Evolutionary conservation across 2,113 vertebrate genomes (phyloP), one percentile per base, ranked within the genome.

Genomic region (Poecilia latipinna): DNA sequence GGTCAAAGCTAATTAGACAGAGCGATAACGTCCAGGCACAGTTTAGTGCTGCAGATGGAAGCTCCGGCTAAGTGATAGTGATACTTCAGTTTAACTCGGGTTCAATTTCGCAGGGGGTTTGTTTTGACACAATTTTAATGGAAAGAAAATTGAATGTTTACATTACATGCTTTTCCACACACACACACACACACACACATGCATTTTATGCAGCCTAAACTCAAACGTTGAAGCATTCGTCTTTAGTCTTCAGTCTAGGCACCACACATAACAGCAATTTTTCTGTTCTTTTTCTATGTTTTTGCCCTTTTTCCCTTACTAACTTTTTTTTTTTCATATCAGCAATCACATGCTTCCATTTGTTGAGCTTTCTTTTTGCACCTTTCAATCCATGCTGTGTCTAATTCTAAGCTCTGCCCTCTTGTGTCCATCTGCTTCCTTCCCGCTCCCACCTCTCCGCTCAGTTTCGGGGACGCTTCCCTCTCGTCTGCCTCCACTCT

Each of bases 401-500:
- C 78, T 82, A 72, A 91, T 87, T 90, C 87, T 26, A 29, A 75
- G 68, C 17, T 82, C 65, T 80, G 37, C 68, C 82, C 63, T 87
- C 68, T 87, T 83, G 68, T 72, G 75, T 78, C 76, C 64, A 75
- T 77, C 61, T 87, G 35, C 88, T 71, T 79, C 63, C 54, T 68
- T 26, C 26, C 24, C 79, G 57, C 75, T 76, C 64, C 70, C 48
- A 29, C 86, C 74, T 79, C 73, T 90, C 80, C 70, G 74, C 80
- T 87, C 90, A 99, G 97, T 96, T 97, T 98, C 85, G 97, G 98
- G 94, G 97, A 98, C 84, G 93, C 98, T 85, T 97, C 97, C 91
- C 94, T 99, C 87, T 97, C 97, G 83, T 95, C 96, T 85, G 95
- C 98, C 82, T 98, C 98, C 95, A 99, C 97, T 91, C 95, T 98